phyloP scores from a whole-genome alignment of 2,888 invertebrate genomes.

The Hedya salicella region DNA sequence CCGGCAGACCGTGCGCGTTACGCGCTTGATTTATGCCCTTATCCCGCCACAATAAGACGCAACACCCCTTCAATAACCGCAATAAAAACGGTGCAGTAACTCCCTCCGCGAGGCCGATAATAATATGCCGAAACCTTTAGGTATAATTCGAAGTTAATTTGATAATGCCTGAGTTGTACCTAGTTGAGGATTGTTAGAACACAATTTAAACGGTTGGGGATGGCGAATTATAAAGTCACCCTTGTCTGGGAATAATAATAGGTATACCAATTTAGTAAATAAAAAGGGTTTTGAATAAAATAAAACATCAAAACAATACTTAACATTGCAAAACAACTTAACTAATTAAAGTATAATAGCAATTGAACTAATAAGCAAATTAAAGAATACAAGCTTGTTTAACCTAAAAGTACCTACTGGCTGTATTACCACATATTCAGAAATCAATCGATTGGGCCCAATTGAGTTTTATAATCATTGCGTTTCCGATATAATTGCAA shows the following conservation, averaged over 20 bases:
- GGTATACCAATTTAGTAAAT: conserved; percentile 20
- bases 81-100: conserved; percentile 52
- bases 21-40: conserved; percentile 37
- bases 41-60: conserved; percentile 30
- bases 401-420: not conserved
- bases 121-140: conserved; percentile 50
- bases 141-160: conserved; percentile 42
- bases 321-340: no score
- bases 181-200: conserved; percentile 37
- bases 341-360: not conserved
- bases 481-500: not conserved
- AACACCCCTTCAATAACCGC: conserved; percentile 32
- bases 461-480: no score
- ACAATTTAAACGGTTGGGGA: conserved; percentile 39
- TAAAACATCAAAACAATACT: no score
- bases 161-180: conserved; percentile 30
- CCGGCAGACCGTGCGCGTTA: conserved; percentile 37
- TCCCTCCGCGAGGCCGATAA: conserved; percentile 56
- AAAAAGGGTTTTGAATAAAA: conserved; percentile 3
- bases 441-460: not conserved
- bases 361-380: not conserved
- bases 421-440: not conserved
- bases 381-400: not conserved
- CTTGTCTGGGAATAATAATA: conserved; percentile 21
- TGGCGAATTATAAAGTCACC: conserved; percentile 27